Conservation (phyloP, 2,888 invertebrate species). For the Sphinx pinastri region DNA sequence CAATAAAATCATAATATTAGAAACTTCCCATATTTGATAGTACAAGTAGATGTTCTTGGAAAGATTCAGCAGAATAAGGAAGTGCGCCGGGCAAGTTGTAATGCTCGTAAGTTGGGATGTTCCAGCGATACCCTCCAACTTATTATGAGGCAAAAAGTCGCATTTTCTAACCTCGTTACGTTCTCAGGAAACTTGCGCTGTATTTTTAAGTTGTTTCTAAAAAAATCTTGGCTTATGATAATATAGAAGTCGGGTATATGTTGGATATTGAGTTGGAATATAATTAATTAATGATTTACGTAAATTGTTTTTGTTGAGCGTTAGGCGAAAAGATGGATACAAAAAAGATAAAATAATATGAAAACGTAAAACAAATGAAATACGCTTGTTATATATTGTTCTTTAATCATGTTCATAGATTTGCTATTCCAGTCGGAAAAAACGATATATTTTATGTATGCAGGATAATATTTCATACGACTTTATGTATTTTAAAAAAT, state of each 20-base stretch:
- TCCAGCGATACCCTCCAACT: conserved; percentile 44
- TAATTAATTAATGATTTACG: neutral
- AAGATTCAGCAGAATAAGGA: conserved; percentile 39
- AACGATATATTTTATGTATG: neutral
- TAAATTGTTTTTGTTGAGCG: too few relatives aligned
- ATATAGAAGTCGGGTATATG: neutral
- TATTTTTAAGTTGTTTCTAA: conserved; percentile 22
- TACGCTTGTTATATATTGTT: too few relatives aligned
- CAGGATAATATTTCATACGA: neutral
- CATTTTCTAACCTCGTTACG: conserved; percentile 41
- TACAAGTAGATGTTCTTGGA: neutral
- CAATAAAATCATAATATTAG: neutral
- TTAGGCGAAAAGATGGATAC: too few relatives aligned
- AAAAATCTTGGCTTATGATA: conserved; percentile 1
- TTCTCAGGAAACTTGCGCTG: conserved; percentile 32
- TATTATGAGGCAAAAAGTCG: conserved; percentile 47
- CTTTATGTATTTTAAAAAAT: too few relatives aligned
- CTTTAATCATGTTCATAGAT: too few relatives aligned
- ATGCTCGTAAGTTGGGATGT: conserved; percentile 42
- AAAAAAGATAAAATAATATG: too few relatives aligned
- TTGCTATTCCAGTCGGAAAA: too few relatives aligned
- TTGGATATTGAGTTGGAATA: neutral
- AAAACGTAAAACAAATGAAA: too few relatives aligned
- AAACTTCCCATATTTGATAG: neutral
- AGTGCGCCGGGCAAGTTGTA: conserved; percentile 39